A percentile compares a stretch with the other conserved stretches of the same genome.
Conservation (phyloP, 2,113 vertebrate species). For the Pseudorectes ferrugineus region DNA sequence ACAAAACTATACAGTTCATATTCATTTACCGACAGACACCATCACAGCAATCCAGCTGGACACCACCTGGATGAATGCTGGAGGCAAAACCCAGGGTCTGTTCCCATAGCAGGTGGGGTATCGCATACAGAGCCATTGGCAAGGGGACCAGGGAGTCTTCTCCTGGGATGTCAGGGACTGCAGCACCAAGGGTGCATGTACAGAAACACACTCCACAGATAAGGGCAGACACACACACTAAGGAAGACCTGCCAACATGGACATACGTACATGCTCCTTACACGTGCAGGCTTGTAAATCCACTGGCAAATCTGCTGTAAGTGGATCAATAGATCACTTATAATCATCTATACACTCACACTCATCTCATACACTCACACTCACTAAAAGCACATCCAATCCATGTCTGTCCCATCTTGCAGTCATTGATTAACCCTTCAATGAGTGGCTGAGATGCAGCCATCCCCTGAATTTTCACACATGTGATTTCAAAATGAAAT, state of each 20-base stretch:
- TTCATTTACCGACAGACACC: neutral
- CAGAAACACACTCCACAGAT: neutral
- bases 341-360: neutral
- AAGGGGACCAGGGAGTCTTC: neutral
- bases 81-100: neutral
- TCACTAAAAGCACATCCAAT: neutral
- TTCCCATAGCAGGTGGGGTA: neutral
- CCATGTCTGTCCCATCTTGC: neutral
- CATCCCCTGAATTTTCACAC: fast-evolving
- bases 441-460: fast-evolving
- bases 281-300: fast-evolving
- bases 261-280: fast-evolving
- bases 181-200: neutral
- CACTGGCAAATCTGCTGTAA: fast-evolving
- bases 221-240: neutral
- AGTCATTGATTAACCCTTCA: neutral
- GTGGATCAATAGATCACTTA: fast-evolving
- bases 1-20: neutral
- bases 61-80: neutral
- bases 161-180: neutral
- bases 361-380: neutral
- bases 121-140: fast-evolving
- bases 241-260: fast-evolving
- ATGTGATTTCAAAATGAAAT: neutral
- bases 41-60: neutral